A percentile compares a stretch with the other conserved stretches of the same genome.
phyloP scores from a whole-genome alignment of 2,797 vertebrate genomes.

The Phataginus tetradactyla region DNA sequence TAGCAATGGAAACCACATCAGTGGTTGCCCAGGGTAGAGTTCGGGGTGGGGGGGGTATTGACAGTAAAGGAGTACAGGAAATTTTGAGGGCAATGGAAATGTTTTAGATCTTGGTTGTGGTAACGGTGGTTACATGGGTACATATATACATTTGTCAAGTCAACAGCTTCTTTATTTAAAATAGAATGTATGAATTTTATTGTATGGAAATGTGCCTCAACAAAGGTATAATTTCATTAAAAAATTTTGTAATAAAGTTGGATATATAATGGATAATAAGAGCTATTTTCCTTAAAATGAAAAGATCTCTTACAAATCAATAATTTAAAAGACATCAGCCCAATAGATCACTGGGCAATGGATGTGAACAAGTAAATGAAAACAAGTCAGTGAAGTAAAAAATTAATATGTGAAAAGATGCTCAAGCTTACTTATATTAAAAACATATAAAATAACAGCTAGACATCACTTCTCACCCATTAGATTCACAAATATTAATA shows the following conservation, averaged over 20 bases:
- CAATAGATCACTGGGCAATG: neutral
- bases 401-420: neutral
- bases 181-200: neutral
- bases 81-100: neutral
- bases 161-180: neutral
- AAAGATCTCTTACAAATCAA: neutral
- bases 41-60: neutral
- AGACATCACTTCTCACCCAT: neutral
- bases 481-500: neutral
- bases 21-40: neutral
- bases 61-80: neutral
- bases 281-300: neutral
- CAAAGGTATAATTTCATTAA: neutral
- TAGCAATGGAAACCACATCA: neutral
- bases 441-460: neutral
- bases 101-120: neutral
- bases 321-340: neutral
- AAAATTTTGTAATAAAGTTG: neutral
- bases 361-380: neutral
- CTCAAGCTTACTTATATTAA: neutral
- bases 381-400: neutral
- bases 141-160: neutral
- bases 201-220: neutral
- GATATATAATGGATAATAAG: neutral
- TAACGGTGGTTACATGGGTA: neutral